Base-by-base conservation (phyloP, 1,140 invertebrate genomes). In the Drosophila punjabiensis region DNA sequence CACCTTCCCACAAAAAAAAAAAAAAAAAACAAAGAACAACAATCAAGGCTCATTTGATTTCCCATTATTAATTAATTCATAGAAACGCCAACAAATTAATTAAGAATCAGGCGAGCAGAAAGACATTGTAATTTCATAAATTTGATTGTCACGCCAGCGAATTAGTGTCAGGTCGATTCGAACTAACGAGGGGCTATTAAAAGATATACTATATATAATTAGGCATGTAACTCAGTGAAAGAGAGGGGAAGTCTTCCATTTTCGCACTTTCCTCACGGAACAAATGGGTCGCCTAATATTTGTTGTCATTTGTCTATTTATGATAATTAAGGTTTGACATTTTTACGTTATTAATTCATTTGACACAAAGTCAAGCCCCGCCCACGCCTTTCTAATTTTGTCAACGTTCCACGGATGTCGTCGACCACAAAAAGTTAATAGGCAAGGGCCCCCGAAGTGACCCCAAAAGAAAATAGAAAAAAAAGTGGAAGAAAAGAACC, bases 321-420 rank as follows among this genome's bases (percentile, higher is more conserved):
- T 89, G 82, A 77, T 89, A 89, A 89, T 89, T 89, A 89, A 89
- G 86, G 71, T 68, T 82, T 89, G 86, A 89, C 86, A 80, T 82
- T 85, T 89, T 89, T 80, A 89, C 85, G 86, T 86, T 89, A 89
- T 89, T 90, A 90, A 89, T 89, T 89, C 84, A 77, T 90, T 89
- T 89, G 86, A 86, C 80, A 71, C 61, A 58, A 76, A 73, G 65
- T 64, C 66, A 45, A 50, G 37, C 43, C 18, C 60, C 84, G 69
- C 81, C 85, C 82, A 88, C 84, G 81, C 47, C 37, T 61, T 85
- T 89, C 84, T 88, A 88, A 88, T 88, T 88, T 89, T 81, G 84
- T 89, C 81, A 79, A 55, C 83, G 70, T 71, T 60, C 84, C 63
- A 52, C 86, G 85, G 86, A 89, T 89, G 85, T 79, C 75, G 75